Evolutionary conservation across 2,797 vertebrate genomes (phyloP), one percentile per base, ranked within the genome.

Genomic region (Bufotes viridis): DNA sequence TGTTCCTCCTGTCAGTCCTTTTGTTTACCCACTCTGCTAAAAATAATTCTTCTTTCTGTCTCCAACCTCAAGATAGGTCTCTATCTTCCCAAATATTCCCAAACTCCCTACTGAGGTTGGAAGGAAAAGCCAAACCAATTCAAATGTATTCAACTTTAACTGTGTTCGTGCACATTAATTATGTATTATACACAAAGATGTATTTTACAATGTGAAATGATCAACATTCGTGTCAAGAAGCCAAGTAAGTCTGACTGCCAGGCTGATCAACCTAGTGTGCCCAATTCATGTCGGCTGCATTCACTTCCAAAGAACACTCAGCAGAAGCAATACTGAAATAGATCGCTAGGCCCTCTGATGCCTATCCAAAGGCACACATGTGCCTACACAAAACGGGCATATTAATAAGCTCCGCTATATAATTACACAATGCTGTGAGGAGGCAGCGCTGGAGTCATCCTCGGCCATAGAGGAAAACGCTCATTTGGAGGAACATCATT

Each of bases 261-360:
- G 84, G 90, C 84, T 92, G 90, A 92, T 20, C 18, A 91, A 87
- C 87, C 57, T 74, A 60, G 51, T 84, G 82, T 88, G 84, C 85
- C 90, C 83, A 82, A 90, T 91, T 81, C 79, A 82, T 84, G 78
- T 91, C 91, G 89, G 78, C 88, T 85, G 11, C 1, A 22, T 93
- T 90, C 85, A 93, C 78, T 70, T 91, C 85, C 55, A 90, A 90
- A 89, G 90, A 90, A 80, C 85, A 84, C 84, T 91, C 87, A 60
- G 24, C 15, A 90, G n/a, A n/a, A n/a, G 29, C 79, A 78, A 69
- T 82, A 81, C 2, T 88, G 86, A 91, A 92, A 87, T 89, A 91
- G 93, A 93, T 90, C 84, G 90, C 57, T 8, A 8, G 92, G 81
- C 86, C 82, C 91, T 92, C 24, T 88, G 87, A 93, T 86, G 86